These are phyloP conservation scores for Tupaia chinensis DNA, from an alignment of 2,113 vertebrate genomes.

Conservation along the genomic window DNA sequence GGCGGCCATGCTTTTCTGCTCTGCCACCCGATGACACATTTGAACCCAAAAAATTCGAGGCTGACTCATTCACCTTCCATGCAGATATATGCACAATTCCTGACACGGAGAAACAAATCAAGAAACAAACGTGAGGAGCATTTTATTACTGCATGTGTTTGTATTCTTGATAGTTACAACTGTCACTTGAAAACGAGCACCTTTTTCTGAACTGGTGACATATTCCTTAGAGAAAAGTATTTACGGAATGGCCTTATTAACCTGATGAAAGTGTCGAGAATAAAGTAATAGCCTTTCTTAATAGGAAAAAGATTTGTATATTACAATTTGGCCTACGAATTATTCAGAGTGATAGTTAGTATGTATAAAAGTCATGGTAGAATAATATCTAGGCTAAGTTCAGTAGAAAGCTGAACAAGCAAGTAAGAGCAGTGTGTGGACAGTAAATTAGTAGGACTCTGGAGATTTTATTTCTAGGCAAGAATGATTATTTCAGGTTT, in stretches of 20 bases:
- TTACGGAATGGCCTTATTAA: neutral
- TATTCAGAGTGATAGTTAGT: neutral
- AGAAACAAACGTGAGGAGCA: constrained; percentile 75
- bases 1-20: constrained; percentile 67
- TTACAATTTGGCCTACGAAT: neutral
- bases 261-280: neutral
- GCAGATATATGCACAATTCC: constrained; percentile 74
- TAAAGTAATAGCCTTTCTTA: constrained; percentile 12
- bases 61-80: constrained; percentile 74
- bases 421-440: neutral
- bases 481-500: neutral
- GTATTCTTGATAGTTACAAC: neutral
- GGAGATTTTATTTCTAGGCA: neutral
- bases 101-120: neutral
- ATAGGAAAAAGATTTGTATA: neutral
- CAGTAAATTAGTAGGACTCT: neutral
- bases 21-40: constrained; percentile 58
- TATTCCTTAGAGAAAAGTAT: neutral
- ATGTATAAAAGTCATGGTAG: neutral
- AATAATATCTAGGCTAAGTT: neutral
- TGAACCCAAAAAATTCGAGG: constrained; percentile 47
- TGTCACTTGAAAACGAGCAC: neutral
- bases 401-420: neutral
- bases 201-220: neutral
- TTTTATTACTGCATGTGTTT: neutral